Percentiles rank a stretch among this genome's conserved stretches.
phyloP scores from a whole-genome alignment of 2,888 invertebrate genomes.

The Heliothis peltigera region DNA sequence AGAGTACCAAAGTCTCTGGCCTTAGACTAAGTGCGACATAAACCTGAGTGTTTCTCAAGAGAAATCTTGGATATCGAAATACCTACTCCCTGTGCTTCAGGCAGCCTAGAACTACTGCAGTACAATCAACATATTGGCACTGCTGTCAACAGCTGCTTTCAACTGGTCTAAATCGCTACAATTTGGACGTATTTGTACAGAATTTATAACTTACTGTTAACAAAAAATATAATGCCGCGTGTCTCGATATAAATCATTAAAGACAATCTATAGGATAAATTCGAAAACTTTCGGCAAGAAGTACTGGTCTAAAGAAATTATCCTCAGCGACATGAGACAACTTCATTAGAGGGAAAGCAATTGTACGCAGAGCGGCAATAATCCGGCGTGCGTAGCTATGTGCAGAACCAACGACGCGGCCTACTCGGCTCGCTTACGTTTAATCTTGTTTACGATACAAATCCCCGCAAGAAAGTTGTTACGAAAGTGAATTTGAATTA shows the following conservation, averaged over 20 bases:
- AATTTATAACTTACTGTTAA: not conserved
- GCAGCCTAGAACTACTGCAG: slow-evolving; percentile 42
- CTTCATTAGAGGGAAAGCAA: slow-evolving; percentile 73
- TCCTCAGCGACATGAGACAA: slow-evolving; percentile 67
- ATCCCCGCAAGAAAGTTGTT: slow-evolving; percentile 76
- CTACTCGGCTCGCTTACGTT: slow-evolving; percentile 63
- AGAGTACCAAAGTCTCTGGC: slow-evolving; percentile 12
- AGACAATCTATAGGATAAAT: not conserved
- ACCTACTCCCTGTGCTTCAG: slow-evolving; percentile 36
- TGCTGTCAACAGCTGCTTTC: slow-evolving; percentile 41
- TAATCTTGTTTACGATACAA: slow-evolving; percentile 80
- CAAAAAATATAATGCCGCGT: not conserved
- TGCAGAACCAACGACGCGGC: slow-evolving; percentile 66
- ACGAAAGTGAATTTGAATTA: slow-evolving; percentile 69
- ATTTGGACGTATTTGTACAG: slow-evolving; percentile 23
- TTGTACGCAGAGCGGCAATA: slow-evolving; percentile 72
- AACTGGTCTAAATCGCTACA: slow-evolving; percentile 25
- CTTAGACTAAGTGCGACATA: slow-evolving; percentile 33
- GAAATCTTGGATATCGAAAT: slow-evolving; percentile 68
- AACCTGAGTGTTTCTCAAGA: slow-evolving; percentile 63
- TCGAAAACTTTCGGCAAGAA: slow-evolving; percentile 16
- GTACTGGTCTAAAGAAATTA: slow-evolving; percentile 59
- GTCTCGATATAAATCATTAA: not conserved
- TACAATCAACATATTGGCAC: slow-evolving; percentile 53
- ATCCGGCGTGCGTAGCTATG: slow-evolving; percentile 68